Evolutionary conservation across 2,888 invertebrate species (phyloP), one percentile per base, ranked within the genome.

Genomic region (Himalopsyche japonica): DNA sequence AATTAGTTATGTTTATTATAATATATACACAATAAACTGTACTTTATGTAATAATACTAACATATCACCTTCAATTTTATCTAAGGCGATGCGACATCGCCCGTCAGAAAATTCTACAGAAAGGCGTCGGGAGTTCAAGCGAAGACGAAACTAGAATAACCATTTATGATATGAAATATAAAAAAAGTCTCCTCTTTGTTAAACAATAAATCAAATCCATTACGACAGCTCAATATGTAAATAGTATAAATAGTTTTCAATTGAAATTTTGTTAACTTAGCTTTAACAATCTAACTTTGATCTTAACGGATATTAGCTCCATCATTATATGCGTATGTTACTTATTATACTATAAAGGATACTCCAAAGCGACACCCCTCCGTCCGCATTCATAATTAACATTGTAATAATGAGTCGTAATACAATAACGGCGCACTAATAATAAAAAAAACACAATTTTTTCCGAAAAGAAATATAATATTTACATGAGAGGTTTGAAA

Each of bases 1-100:
- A 86, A 86, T 84, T 30, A 47, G 80, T 82, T 84, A 79, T 80
- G 57, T 86, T 86, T 86, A 82, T 84, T 86, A 82, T 70, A 70
- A 70, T 70, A 70, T 70, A 70, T 83, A 86, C 84, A 86, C 86
- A 86, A 82, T 82, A 84, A 83, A 79, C 70, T 70, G 70, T 70
- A 70, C 30, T 70, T 70, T 70, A 30, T 70, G n/a, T 70, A 70
- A 70, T 70, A 77, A 37, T 43, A 77, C 43, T 77, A 77, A 77
- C 77, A 77, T 77, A 77, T 77, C 77, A 77, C 43, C 77, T 37
- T 77, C 24, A 70, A 70, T 70, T 77, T 77, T 10, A 37, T 34
- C 77, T 77, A 77, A n/a, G 77, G 24, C 20, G 37, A 77, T 10
- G 77, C 6, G n/a, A 37, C n/a, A 77, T 34, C 34, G 43, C 43